These are phyloP conservation scores for Hetaerina titia DNA, from an alignment of 2,888 invertebrate genomes.

Conservation along the genomic window DNA sequence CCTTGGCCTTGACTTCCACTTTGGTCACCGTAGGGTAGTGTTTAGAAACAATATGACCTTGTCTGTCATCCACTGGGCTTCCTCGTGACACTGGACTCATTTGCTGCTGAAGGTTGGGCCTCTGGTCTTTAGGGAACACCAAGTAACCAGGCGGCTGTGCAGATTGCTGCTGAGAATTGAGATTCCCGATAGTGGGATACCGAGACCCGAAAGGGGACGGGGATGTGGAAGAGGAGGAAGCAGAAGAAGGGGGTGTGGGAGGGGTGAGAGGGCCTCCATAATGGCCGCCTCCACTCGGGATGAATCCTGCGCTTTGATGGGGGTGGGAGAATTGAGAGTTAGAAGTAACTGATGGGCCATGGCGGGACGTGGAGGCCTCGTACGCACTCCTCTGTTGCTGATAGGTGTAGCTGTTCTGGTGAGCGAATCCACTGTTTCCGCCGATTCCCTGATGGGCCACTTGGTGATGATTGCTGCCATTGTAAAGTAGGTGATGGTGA, in stretches of 20 bases:
- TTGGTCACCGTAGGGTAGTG: background rate
- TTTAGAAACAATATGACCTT: background rate
- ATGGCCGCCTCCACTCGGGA: background rate
- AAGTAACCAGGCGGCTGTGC: background rate
- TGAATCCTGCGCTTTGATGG: background rate
- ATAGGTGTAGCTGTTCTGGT: constrained; percentile 16
- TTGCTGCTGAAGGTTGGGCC: background rate
- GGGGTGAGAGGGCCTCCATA: background rate
- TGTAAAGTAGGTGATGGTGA: constrained; percentile 14
- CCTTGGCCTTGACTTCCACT: constrained; percentile 13
- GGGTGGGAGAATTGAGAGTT: background rate
- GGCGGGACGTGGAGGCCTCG: background rate
- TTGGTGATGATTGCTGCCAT: constrained; percentile 14
- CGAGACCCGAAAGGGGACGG: constrained; percentile 26
- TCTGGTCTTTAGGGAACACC: background rate
- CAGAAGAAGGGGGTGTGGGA: constrained; percentile 21
- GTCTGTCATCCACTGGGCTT: background rate
- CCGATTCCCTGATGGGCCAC: background rate
- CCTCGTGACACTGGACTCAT: constrained; percentile 4
- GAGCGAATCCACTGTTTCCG: background rate
- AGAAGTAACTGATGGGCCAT: no score
- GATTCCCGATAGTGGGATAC: background rate
- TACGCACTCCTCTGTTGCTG: background rate
- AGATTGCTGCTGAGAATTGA: background rate
- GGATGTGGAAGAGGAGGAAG: constrained; percentile 8